These are phyloP conservation scores for Oxyteleia sp. DNA, from an alignment of 2,888 invertebrate genomes.

Conservation along the genomic window DNA sequence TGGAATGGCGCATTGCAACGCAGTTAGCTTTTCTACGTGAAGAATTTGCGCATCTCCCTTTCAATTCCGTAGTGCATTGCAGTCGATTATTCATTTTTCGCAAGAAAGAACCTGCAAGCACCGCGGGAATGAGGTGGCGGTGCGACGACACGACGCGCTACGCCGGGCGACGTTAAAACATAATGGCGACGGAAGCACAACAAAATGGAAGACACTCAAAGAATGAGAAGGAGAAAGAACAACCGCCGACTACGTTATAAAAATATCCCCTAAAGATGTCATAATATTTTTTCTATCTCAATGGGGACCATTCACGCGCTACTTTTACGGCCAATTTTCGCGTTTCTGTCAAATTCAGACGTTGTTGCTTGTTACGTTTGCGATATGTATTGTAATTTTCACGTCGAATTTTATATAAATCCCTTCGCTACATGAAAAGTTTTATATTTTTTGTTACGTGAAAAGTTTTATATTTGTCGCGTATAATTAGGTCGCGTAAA, in stretches of 20 bases:
- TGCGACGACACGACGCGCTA: slow-evolving; percentile 82
- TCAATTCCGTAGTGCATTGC: slow-evolving; percentile 99
- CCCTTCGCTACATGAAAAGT: no score
- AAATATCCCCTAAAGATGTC: slow-evolving; percentile 21
- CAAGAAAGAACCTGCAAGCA: slow-evolving; percentile 94
- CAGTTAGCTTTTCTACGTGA: slow-evolving; percentile 54
- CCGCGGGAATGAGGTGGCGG: slow-evolving; percentile 96
- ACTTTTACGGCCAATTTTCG: neutral
- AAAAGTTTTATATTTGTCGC: no score
- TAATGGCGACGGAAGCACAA: slow-evolving; percentile 66
- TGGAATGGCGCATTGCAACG: slow-evolving; percentile 56
- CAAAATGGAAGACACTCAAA: slow-evolving; percentile 62
- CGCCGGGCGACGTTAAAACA: slow-evolving; percentile 63
- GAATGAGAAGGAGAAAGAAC: slow-evolving; percentile 7
- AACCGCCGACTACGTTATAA: neutral
- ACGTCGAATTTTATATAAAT: no score
- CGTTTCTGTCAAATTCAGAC: neutral
- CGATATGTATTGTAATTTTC: no score
- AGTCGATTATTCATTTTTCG: slow-evolving; percentile 91
- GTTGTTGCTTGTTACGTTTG: no score
- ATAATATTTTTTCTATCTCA: slow-evolving; percentile 22
- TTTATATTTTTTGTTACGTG: no score
- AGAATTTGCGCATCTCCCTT: slow-evolving; percentile 89
- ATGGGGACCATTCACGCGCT: neutral
- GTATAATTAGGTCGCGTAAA: no score